Percentiles rank a stretch among this genome's conserved stretches.
Evolutionary conservation across 2,797 vertebrate species (phyloP).

Genomic region (Notolabrus celidotus): DNA sequence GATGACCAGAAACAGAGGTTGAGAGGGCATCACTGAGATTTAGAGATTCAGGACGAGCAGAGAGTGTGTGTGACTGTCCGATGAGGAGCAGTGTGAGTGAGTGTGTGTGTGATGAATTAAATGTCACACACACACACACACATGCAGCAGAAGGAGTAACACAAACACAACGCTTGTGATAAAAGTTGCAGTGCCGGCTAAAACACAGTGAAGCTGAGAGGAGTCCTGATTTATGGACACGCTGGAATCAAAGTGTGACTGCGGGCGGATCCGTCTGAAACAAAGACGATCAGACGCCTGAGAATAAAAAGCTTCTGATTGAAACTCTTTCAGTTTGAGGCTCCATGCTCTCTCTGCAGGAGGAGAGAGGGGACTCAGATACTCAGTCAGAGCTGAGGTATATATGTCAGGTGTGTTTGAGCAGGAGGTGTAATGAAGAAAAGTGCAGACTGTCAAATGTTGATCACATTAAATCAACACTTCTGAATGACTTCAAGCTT

Average conservation of each 20-base stretch:
- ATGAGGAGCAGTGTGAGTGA: no score
- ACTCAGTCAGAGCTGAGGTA: slow-evolving; percentile 29
- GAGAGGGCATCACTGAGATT: slow-evolving; percentile 57
- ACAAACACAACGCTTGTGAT: slow-evolving; percentile 28
- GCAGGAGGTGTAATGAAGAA: no score
- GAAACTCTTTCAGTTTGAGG: slow-evolving; percentile 78
- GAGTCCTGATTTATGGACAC: slow-evolving; percentile 60
- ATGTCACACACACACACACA: slow-evolving; percentile 1
- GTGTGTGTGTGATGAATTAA: slow-evolving; percentile 17
- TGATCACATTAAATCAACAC: no score
- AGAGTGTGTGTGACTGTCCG: slow-evolving; percentile 33
- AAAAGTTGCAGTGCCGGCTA: slow-evolving; percentile 51
- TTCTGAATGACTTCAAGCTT: no score
- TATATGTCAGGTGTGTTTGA: slow-evolving; percentile 16
- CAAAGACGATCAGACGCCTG: slow-evolving; percentile 68
- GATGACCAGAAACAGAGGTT: slow-evolving; percentile 42
- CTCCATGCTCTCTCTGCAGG: slow-evolving; percentile 41
- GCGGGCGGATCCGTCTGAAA: slow-evolving; percentile 71
- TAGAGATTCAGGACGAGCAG: slow-evolving; percentile 56
- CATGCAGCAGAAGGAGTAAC: slow-evolving; percentile 4
- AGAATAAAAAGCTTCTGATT: slow-evolving; percentile 71
- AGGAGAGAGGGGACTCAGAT: slow-evolving; percentile 45
- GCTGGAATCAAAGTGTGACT: slow-evolving; percentile 75
- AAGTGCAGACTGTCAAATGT: no score
- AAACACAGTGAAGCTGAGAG: slow-evolving; percentile 31